These are phyloP conservation scores for Garrulus glandarius DNA, from an alignment of 2,797 vertebrate species.

Conservation along the genomic window DNA sequence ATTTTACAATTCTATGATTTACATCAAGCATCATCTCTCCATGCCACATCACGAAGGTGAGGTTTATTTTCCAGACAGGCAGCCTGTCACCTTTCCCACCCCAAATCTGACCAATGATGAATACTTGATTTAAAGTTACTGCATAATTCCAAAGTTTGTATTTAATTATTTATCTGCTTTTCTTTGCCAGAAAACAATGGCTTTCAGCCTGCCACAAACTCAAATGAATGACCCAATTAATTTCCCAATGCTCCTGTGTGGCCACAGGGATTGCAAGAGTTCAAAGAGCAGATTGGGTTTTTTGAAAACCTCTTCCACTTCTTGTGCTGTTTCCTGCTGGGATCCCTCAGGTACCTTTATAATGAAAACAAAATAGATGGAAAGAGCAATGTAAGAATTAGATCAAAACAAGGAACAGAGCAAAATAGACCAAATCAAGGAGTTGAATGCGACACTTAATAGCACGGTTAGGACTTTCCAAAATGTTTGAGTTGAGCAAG, in stretches of 20 bases:
- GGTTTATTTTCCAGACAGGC: not conserved
- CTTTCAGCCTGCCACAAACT: not conserved
- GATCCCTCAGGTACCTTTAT: not conserved
- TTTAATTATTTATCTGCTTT: conserved; percentile 43
- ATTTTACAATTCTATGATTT: not conserved
- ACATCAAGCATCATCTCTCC: not conserved
- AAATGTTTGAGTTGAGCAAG: not conserved
- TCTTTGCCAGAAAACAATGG: conserved; percentile 4
- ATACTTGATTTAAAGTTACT: not conserved
- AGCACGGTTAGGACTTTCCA: not conserved
- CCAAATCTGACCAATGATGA: not conserved
- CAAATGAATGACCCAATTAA: not conserved
- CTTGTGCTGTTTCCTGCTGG: not conserved
- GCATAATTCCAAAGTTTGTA: not conserved
- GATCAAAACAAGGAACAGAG: not conserved
- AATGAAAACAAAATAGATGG: not conserved
- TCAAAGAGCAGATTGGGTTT: not conserved
- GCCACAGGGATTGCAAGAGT: not conserved
- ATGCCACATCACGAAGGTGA: accelerated
- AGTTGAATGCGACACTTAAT: not conserved
- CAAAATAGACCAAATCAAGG: not conserved
- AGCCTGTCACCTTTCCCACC: not conserved
- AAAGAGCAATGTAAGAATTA: not conserved
- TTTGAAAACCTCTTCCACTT: not conserved
- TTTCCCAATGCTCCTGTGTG: not conserved